Conservation (phyloP, 1,140 invertebrate genomes). For the Drosophila malerkotliana region DNA sequence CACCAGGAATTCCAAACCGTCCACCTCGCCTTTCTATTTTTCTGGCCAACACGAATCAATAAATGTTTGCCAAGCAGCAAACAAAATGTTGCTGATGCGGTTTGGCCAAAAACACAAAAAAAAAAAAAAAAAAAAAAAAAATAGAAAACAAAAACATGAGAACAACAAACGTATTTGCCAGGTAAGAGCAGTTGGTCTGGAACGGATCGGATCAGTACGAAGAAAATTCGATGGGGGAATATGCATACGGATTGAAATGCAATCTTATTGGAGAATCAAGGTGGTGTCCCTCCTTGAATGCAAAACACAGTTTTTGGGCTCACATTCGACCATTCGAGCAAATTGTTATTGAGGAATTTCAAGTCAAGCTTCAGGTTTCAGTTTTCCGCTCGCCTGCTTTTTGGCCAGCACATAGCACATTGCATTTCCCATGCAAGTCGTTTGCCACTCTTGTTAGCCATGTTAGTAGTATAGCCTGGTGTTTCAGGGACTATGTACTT, state of each 20-base stretch:
- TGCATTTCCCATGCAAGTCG: conserved; percentile 40
- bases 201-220: background rate
- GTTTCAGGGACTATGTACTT: background rate
- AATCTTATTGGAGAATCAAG: conserved; percentile 24
- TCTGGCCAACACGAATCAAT: conserved; percentile 54
- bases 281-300: conserved; percentile 23
- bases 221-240: conserved; percentile 2
- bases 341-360: conserved; percentile 31
- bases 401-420: conserved; percentile 22
- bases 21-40: background rate
- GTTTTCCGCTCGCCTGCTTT: conserved; percentile 13
- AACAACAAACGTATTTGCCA: background rate
- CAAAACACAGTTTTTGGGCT: conserved; percentile 24
- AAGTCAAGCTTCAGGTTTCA: conserved; percentile 14
- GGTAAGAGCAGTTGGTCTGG: background rate
- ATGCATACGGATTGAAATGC: conserved; percentile 28
- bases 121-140: background rate
- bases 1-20: background rate
- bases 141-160: background rate
- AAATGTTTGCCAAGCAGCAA: conserved; percentile 22
- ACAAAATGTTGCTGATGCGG: conserved; percentile 22
- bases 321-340: conserved; percentile 15
- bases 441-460: conserved; percentile 14
- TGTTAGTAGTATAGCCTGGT: conserved; percentile 11
- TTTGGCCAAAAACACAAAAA: conserved; percentile 4